phyloP scores from a whole-genome alignment of 1,140 invertebrate genomes.

The Cyclina sinensis region DNA sequence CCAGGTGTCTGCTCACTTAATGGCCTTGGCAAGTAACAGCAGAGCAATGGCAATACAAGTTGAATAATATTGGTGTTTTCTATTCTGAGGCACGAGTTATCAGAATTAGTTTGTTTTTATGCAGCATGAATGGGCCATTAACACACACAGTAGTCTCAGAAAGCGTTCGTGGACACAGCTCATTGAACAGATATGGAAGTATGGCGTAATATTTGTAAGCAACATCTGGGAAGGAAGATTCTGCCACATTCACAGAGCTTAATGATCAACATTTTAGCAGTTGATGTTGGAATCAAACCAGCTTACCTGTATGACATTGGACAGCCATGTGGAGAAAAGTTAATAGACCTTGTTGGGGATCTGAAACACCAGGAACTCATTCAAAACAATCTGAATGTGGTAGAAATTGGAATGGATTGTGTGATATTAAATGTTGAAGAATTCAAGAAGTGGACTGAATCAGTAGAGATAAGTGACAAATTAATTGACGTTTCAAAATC shows the following conservation, averaged over 20 bases:
- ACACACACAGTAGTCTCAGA: no score
- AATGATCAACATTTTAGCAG: slow-evolving; percentile 11
- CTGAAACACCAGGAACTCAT: slow-evolving; percentile 9
- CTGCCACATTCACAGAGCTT: not conserved
- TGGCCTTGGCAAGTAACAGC: slow-evolving; percentile 59
- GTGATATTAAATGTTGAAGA: slow-evolving; percentile 48
- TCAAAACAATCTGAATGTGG: slow-evolving; percentile 33
- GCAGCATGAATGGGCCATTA: no score
- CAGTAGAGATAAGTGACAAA: not conserved
- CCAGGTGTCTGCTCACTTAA: slow-evolving; percentile 64
- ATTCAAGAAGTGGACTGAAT: not conserved
- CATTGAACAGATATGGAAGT: slow-evolving; percentile 21
- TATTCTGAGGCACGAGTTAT: no score
- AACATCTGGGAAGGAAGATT: slow-evolving; percentile 38
- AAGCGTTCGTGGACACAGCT: no score
- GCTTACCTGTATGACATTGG: slow-evolving; percentile 63
- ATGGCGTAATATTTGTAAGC: not conserved
- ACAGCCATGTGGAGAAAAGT: not conserved
- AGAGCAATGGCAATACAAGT: slow-evolving; percentile 35
- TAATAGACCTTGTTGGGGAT: slow-evolving; percentile 2
- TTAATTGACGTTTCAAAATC: slow-evolving; percentile 43
- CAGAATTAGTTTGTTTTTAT: no score
- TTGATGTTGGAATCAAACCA: slow-evolving; percentile 48
- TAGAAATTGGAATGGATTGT: slow-evolving; percentile 37
- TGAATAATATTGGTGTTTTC: no score